Base-by-base conservation (phyloP, 1,140 invertebrate genomes). In the Drosophila setifemur region DNA sequence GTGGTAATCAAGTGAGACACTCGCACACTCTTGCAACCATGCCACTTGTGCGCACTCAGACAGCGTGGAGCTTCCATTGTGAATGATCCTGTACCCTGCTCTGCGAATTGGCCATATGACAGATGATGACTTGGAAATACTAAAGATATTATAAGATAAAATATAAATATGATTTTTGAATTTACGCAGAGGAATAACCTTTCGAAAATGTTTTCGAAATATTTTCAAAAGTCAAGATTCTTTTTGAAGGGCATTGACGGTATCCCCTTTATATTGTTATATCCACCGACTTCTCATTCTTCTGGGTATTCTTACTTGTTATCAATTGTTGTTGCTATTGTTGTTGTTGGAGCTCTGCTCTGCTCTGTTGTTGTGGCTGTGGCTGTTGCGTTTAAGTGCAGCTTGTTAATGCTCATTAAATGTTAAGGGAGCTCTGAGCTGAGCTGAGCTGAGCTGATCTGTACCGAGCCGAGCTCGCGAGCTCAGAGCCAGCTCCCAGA, bases 341-440 rank as follows among this genome's bases (percentile, higher is more conserved):
- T 82, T 81, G 72, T 63, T 73, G 70, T 31, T 61, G 40, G 12
- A 16, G 53, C 21, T 1, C 16, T 31, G n/a, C 16, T 19, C 11
- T 7, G 26, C 25, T 29, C 21, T 55, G 45, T 54, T 73, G 45
- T 76, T 81, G 81, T 86, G 86, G 75, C 81, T 73, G 52, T 76
- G 81, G 81, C 79, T 86, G 81, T 86, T 86, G 76, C 58, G 73
- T 73, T 86, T 81, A 86, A 86, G 81, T 86, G 82, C 81, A 86
- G 82, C 81, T 86, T 86, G 81, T 86, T 86, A 86, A 86, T 87
- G 81, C 81, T 86, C 75, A 86, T 86, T 86, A 86, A 86, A 83
- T 85, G 78, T 83, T 86, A 86, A 86, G 70, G 81, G 76, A 85
- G 50, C 60, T 48, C 57, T 37, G 52, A 45, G 45, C 47, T 25